Evolutionary conservation across 2,797 vertebrate genomes (phyloP).

Genomic region (Microctenopoma stevenorrisi): DNA sequence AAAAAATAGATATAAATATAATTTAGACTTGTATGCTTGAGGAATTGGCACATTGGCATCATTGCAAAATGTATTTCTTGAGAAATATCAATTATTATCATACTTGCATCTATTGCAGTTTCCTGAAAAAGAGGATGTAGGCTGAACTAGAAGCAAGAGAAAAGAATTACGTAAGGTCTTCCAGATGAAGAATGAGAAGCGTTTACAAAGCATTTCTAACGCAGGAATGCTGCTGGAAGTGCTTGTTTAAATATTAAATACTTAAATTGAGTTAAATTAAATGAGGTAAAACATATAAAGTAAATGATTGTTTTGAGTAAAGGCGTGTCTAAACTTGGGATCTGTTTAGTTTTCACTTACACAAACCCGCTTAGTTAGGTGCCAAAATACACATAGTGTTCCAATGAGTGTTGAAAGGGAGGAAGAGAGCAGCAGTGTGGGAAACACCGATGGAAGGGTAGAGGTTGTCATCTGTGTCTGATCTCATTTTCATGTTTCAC

Average conservation of each 20-base stretch:
- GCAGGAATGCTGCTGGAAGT: background rate
- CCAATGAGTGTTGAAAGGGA: background rate
- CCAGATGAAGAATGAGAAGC: background rate
- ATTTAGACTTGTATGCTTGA: no score
- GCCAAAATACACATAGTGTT: conserved; percentile 14
- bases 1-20: no score
- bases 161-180: background rate
- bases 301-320: background rate
- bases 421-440: background rate
- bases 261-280: background rate
- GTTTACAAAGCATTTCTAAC: background rate
- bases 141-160: background rate
- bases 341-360: background rate
- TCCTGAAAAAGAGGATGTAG: conserved; percentile 11
- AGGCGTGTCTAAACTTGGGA: background rate
- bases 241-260: background rate
- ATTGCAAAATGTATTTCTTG: background rate
- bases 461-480: conserved; percentile 1
- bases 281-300: background rate
- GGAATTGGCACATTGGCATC: background rate
- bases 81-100: background rate
- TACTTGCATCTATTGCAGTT: conserved; percentile 1
- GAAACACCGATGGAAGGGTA: background rate
- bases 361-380: background rate
- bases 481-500: background rate